Evolutionary conservation across 1,140 invertebrate genomes (phyloP).

Genomic region (Thrips palmi): DNA sequence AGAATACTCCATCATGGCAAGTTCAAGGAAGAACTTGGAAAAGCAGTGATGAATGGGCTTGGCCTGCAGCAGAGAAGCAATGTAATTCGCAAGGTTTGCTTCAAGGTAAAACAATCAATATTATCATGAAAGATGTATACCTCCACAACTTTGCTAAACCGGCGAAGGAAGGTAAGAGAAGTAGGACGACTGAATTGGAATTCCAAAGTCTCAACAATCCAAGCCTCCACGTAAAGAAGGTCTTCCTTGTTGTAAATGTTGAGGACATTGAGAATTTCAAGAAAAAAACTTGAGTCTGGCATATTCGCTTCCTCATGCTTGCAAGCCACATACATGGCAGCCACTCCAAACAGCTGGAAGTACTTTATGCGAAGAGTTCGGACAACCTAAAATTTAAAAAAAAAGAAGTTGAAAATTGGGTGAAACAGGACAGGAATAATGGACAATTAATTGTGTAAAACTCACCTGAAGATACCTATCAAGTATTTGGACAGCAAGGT

Average conservation of each 20-base stretch:
- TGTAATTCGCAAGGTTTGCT: neutral
- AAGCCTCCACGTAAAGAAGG: conserved; percentile 66
- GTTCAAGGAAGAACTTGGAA: conserved; percentile 86
- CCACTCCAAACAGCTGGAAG: conserved; percentile 85
- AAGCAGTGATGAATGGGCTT: conserved; percentile 56
- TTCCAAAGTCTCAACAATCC: conserved; percentile 53
- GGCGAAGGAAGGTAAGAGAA: conserved; percentile 72
- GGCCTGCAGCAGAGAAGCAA: conserved; percentile 21
- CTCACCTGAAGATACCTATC: conserved; percentile 79
- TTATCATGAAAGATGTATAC: conserved; percentile 21
- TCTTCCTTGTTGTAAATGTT: conserved; percentile 65
- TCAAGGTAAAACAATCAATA: neutral
- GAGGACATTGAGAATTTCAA: conserved; percentile 84
- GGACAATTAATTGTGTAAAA: too few species aligned
- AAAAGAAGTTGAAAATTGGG: too few species aligned
- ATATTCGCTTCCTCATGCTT: conserved; percentile 93
- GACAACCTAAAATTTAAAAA: too few species aligned
- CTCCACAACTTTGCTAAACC: conserved; percentile 55
- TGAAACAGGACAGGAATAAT: too few species aligned
- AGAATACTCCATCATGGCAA: conserved; percentile 64
- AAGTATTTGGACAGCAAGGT: conserved; percentile 70
- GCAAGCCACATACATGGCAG: conserved; percentile 77
- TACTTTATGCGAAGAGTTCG: too few species aligned
- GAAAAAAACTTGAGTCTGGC: conserved; percentile 76
- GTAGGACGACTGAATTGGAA: conserved; percentile 71